Conservation (phyloP, 2,797 vertebrate species). For the Cottoperca gobio region DNA sequence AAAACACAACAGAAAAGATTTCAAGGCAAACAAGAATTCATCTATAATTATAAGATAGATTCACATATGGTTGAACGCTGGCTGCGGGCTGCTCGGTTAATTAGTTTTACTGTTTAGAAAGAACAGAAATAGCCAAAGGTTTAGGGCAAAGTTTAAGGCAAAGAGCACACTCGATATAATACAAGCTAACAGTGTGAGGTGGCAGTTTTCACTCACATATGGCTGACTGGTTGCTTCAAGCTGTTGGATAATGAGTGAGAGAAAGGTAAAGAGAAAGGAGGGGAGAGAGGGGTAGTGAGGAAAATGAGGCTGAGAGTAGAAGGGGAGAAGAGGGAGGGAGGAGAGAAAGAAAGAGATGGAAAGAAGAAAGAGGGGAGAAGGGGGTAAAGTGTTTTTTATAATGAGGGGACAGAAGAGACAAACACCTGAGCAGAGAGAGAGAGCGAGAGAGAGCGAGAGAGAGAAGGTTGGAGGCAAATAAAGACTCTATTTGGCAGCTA, state of each 20-base stretch:
- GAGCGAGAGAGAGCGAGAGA: slow-evolving; percentile 43
- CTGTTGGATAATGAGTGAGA: slow-evolving; percentile 82
- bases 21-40: slow-evolving; percentile 56
- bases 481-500: slow-evolving; percentile 75
- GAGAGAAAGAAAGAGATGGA: slow-evolving; percentile 25
- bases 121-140: slow-evolving; percentile 79
- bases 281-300: slow-evolving; percentile 5
- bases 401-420: slow-evolving; percentile 78
- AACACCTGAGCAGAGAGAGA: slow-evolving; percentile 75
- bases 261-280: slow-evolving; percentile 55
- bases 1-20: slow-evolving; percentile 46
- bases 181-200: slow-evolving; percentile 77
- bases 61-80: slow-evolving; percentile 66
- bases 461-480: slow-evolving; percentile 76
- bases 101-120: slow-evolving; percentile 77
- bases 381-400: slow-evolving; percentile 69
- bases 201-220: slow-evolving; percentile 80
- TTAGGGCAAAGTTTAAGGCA: slow-evolving; percentile 80
- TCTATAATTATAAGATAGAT: slow-evolving; percentile 52
- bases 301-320: slow-evolving; percentile 27
- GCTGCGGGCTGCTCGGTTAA: slow-evolving; percentile 73
- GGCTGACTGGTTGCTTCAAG: slow-evolving; percentile 84
- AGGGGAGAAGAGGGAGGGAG: slow-evolving; percentile 1
- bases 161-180: slow-evolving; percentile 68
- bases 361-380: slow-evolving; percentile 12